These are phyloP conservation scores for Semicossyphus pulcher DNA, from an alignment of 2,113 vertebrate species.

Conservation along the genomic window DNA sequence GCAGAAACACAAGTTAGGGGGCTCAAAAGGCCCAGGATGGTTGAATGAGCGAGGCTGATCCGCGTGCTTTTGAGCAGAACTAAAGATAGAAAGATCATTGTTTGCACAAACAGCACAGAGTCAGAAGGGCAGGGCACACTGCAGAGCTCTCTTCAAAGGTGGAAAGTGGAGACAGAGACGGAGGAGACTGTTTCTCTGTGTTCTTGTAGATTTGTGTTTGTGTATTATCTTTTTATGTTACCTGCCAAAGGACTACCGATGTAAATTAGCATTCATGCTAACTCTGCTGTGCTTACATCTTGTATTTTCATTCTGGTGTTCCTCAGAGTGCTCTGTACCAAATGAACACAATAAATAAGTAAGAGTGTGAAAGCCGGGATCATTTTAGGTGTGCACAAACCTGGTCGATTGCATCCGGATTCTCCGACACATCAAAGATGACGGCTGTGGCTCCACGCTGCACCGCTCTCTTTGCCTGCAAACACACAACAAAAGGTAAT, in stretches of 20 bases:
- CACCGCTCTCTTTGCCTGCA: conserved; percentile 95
- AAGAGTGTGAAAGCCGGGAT: conserved; percentile 7
- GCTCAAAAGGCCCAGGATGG: conserved; percentile 48
- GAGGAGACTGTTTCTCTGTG: conserved; percentile 6
- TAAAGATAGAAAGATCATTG: conserved; percentile 66
- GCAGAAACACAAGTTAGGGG: conserved; percentile 28
- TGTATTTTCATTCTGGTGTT: no score
- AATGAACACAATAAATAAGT: no score
- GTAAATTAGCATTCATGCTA: no score
- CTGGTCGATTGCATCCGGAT: conserved; percentile 98
- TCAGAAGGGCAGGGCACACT: conserved; percentile 34
- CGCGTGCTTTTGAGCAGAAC: conserved; percentile 46
- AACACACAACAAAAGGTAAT: conserved; percentile 31
- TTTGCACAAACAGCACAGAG: conserved; percentile 37
- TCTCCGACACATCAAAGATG: conserved; percentile 99
- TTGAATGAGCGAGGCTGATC: conserved; percentile 53
- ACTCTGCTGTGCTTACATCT: no score
- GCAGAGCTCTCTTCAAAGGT: conserved; percentile 27
- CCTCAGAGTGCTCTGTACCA: no score
- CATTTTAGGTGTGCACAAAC: conserved; percentile 76
- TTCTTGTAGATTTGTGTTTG: no score
- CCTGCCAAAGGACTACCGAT: no score
- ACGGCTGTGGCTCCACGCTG: conserved; percentile 97
- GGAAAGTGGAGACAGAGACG: conserved; percentile 13
- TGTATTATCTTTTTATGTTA: no score